phyloP scores from a whole-genome alignment of 2,888 invertebrate species.

The Reticulitermes lucifugus region DNA sequence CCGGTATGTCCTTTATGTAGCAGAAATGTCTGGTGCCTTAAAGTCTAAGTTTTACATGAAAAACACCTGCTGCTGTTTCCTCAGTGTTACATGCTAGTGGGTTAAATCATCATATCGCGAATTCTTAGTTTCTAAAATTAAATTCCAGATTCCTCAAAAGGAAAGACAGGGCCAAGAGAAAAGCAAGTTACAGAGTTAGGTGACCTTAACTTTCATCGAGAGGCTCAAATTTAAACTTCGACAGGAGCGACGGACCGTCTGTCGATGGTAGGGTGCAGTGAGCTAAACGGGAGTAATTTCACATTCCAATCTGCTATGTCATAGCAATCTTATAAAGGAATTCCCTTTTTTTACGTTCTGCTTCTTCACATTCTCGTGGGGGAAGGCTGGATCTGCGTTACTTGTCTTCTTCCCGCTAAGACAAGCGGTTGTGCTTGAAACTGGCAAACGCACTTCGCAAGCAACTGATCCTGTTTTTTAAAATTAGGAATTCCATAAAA shows the following conservation, averaged over 20 bases:
- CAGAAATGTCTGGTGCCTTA: no score
- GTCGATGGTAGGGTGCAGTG: background rate
- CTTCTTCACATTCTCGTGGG: background rate
- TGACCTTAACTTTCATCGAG: constrained; percentile 20
- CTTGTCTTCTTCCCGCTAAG: background rate
- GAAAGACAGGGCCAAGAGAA: background rate
- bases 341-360: constrained; percentile 8
- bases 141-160: constrained; percentile 16
- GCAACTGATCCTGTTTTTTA: background rate
- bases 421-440: background rate
- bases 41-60: no score
- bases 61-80: no score
- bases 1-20: no score
- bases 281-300: constrained; percentile 15
- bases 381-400: background rate
- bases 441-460: background rate
- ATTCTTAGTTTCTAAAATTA: background rate
- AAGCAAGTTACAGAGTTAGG: constrained; percentile 23
- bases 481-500: background rate
- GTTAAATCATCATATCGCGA: background rate
- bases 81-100: background rate
- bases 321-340: constrained; percentile 22
- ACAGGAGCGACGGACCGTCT: background rate
- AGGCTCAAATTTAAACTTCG: background rate
- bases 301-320: constrained; percentile 25